These are phyloP conservation scores for Acyrthosiphon pisum DNA, from an alignment of 1,140 invertebrate genomes.

Conservation along the genomic window DNA sequence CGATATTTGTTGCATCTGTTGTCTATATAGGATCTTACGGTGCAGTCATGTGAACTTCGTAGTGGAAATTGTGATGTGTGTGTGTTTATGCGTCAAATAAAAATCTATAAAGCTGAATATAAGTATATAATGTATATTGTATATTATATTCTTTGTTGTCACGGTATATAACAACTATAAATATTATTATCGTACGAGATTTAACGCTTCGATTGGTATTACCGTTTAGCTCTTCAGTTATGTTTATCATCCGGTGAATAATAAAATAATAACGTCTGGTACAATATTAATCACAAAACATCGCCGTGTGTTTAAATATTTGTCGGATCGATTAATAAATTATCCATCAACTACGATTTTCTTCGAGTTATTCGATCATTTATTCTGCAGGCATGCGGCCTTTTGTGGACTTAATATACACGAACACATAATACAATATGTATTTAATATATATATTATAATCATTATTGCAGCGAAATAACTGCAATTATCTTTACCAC, in stretches of 20 bases:
- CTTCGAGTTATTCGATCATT: not conserved
- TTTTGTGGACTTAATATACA: not conserved
- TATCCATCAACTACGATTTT: not conserved
- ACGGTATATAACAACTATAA: not conserved
- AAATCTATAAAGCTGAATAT: not conserved
- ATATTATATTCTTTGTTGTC: not conserved
- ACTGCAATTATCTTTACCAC: not conserved
- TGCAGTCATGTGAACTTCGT: not conserved
- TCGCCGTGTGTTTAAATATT: not conserved
- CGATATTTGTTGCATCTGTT: constrained; percentile 31
- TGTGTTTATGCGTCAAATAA: not conserved
- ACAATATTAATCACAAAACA: not conserved
- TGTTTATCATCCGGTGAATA: not conserved
- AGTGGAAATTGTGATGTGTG: not conserved
- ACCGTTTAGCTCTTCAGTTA: not conserved
- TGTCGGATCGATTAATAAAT: not conserved
- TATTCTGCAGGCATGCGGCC: not conserved
- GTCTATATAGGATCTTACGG: not conserved
- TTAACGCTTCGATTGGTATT: not conserved
- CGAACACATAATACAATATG: not conserved
- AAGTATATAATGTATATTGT: not conserved
- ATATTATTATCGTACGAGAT: not conserved
- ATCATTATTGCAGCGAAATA: not conserved
- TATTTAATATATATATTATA: not conserved
- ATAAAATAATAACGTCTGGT: not conserved